phyloP scores from a whole-genome alignment of 2,888 invertebrate species.

The Drosophila pullipes region DNA sequence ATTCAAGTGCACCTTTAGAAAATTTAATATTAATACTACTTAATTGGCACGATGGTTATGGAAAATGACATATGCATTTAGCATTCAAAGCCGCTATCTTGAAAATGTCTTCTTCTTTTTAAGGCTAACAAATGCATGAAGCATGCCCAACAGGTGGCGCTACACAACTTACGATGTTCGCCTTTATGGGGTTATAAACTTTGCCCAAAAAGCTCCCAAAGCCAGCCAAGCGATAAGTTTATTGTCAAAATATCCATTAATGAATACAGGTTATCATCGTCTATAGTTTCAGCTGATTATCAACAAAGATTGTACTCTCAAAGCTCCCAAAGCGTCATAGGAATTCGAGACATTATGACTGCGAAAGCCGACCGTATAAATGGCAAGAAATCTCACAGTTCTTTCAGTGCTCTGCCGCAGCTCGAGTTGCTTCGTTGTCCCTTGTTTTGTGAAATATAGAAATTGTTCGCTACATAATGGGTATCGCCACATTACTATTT shows the following conservation, averaged over 20 bases:
- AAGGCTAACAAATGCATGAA: neutral
- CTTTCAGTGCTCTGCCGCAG: neutral
- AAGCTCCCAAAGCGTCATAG: neutral
- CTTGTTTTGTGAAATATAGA: neutral
- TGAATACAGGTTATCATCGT: neutral
- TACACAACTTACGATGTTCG: neutral
- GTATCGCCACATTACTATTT: neutral
- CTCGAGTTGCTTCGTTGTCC: rapidly evolving
- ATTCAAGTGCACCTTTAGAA: neutral
- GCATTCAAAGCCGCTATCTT: neutral
- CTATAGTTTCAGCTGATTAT: neutral
- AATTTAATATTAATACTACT: neutral
- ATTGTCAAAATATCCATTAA: neutral
- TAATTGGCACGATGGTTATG: neutral
- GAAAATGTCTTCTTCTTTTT: neutral
- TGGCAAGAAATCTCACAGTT: neutral
- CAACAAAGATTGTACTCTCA: neutral
- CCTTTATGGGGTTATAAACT: neutral
- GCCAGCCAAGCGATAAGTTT: neutral
- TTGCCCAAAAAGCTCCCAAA: neutral
- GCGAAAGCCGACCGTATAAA: constrained; percentile 1
- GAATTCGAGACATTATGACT: constrained; percentile 10
- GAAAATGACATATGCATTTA: neutral
- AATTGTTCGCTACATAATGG: neutral
- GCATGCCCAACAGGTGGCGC: neutral